These are phyloP conservation scores for Augochlora pura DNA, from an alignment of 1,140 invertebrate species.

Conservation along the genomic window DNA sequence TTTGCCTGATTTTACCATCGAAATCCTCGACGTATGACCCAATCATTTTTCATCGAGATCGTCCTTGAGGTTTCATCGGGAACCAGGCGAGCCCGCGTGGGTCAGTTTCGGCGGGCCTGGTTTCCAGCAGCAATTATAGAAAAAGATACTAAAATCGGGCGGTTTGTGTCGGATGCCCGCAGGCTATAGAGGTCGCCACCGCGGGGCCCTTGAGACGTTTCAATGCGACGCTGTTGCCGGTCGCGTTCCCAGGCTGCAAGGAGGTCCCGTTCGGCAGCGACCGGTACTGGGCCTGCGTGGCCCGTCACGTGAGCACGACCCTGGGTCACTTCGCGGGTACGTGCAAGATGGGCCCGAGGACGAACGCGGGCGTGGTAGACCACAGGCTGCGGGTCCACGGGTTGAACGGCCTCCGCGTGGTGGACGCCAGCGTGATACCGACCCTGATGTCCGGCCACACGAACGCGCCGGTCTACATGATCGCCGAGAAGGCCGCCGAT, in stretches of 20 bases:
- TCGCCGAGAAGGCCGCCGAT: constrained; percentile 80
- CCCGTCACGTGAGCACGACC: constrained; percentile 85
- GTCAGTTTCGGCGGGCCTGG: no score
- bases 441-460: constrained; percentile 78
- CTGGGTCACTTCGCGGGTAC: constrained; percentile 88
- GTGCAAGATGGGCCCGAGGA: constrained; percentile 81
- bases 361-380: constrained; percentile 76
- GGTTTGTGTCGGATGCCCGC: background rate
- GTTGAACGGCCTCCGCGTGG: constrained; percentile 75
- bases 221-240: constrained; percentile 83
- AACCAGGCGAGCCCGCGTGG: no score
- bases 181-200: constrained; percentile 83
- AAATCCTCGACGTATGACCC: no score
- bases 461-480: constrained; percentile 79
- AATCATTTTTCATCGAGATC: no score
- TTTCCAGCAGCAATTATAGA: no score
- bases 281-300: constrained; percentile 88
- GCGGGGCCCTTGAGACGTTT: constrained; percentile 83
- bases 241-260: constrained; percentile 85
- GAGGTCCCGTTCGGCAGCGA: constrained; percentile 82
- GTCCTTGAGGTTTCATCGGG: no score
- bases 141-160: no score
- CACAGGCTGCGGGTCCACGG: constrained; percentile 77
- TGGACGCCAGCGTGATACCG: constrained; percentile 80
- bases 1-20: no score